phyloP scores from a whole-genome alignment of 2,113 vertebrate genomes.

The Apistogramma diplotaenia region DNA sequence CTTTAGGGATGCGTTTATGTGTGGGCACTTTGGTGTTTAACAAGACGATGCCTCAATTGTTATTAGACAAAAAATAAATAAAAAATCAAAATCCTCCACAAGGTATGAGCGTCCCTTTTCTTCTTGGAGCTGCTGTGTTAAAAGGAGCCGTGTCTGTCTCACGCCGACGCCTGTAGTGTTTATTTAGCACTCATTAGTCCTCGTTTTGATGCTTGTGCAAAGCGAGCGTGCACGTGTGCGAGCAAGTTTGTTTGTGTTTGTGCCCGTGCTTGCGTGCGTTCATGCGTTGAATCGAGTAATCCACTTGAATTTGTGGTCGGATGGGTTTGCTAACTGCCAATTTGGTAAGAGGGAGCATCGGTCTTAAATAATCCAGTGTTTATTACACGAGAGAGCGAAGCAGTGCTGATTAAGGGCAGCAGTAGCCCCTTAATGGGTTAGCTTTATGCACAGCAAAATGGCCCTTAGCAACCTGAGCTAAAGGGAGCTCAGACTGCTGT shows the following conservation, averaged over 20 bases:
- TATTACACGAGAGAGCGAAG: conserved; percentile 14
- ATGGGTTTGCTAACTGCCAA: conserved; percentile 16
- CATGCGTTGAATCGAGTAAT: conserved; percentile 10
- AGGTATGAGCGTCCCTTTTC: neutral
- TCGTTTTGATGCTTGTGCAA: neutral
- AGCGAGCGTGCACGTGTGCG: neutral
- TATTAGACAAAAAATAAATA: neutral
- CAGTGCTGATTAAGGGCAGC: conserved; percentile 24
- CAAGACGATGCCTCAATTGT: neutral
- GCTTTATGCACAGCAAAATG: conserved; percentile 40
- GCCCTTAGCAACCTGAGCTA: conserved; percentile 46
- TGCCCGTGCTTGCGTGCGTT: neutral
- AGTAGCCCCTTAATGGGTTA: conserved; percentile 30
- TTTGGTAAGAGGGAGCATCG: conserved; percentile 9
- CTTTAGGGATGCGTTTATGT: conserved; percentile 40
- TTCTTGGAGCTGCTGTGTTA: neutral
- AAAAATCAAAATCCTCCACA: neutral
- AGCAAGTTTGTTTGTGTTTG: conserved; percentile 16
- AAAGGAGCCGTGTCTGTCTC: neutral
- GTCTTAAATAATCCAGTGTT: conserved; percentile 31
- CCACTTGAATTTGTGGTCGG: conserved; percentile 11
- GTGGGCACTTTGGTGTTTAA: conserved; percentile 19
- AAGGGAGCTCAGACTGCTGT: conserved; percentile 25
- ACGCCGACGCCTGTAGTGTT: neutral
- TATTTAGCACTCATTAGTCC: conserved; percentile 15